Base-by-base conservation (phyloP, 2,888 invertebrate species). In the Ochropleura leucogaster region DNA sequence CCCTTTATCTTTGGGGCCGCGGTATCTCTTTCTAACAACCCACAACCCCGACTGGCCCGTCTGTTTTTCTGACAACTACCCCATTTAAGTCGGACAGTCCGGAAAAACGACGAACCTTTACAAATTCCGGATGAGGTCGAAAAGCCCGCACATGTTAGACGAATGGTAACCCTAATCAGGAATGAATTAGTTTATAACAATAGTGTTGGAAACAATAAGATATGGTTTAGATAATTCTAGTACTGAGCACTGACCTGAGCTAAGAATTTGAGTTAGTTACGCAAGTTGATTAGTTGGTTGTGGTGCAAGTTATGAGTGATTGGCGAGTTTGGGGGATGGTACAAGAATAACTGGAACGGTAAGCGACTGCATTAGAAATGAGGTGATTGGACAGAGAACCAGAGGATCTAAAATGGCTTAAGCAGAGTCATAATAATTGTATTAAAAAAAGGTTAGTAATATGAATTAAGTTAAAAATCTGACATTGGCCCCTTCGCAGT, bases 251-350 rank as follows among this genome's bases (percentile, higher is more conserved):
- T 65, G 62, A 64, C 66, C 65, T 68, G 73, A 68, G 68, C 42
- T 76, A 76, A 83, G 84, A 81, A 86, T 82, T 87, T 68, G 65
- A 81, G 40, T 75, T 68, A 49, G 65, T 85, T 85, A 63, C 76
- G 84, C 77, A 87, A 87, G n/a, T 64, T 85, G 66, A 84, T 84
- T 84, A 66, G 60, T 77, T 42, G 12, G 4, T 14, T 18, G 62
- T 55, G 74, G 69, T 67, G 0, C 18, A 65, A 79, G 59, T 4
- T 16, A 55, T 6, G 4, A 53, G 42, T 12, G 20, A 5, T 10
- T 49, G 9, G 44, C 42, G 72, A 5, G 4, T 9, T 5, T 42
- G 44, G 0, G 0, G 0, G 42, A 10, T 55, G 18, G 4, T 46
- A 18, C 40, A 40, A 40, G 3, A 65, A 12, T 18, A 3, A 68